phyloP scores from a whole-genome alignment of 2,888 invertebrate species.

The Bimastos eiseni region DNA sequence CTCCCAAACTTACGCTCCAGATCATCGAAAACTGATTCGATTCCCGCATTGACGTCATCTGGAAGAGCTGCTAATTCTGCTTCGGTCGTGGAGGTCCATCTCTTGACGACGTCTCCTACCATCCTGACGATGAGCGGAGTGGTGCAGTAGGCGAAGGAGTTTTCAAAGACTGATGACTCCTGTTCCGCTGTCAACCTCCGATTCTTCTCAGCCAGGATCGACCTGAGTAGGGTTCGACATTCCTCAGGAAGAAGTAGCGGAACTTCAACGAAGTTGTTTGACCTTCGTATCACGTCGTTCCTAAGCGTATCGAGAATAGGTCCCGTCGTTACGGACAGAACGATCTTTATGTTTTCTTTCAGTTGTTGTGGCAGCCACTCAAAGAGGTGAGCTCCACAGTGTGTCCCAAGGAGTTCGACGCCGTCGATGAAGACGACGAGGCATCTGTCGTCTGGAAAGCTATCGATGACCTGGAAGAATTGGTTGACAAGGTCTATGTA shows the following conservation, averaged over 20 bases:
- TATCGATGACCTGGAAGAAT: conserved; percentile 49
- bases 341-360: conserved; percentile 54
- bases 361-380: conserved; percentile 50
- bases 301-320: conserved; percentile 48
- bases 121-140: conserved; percentile 53
- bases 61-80: conserved; percentile 43
- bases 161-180: conserved; percentile 44
- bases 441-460: conserved; percentile 48
- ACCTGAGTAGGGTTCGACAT: conserved; percentile 36
- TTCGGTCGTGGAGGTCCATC: conserved; percentile 44
- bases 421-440: conserved; percentile 50
- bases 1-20: conserved; percentile 53
- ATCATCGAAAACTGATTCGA: conserved; percentile 49
- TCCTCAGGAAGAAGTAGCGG: conserved; percentile 31
- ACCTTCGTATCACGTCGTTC: conserved; percentile 42
- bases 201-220: conserved; percentile 43
- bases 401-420: conserved; percentile 43
- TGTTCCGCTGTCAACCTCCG: conserved; percentile 50
- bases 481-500: conserved; percentile 50
- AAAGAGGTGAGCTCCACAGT: conserved; percentile 40
- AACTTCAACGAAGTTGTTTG: conserved; percentile 42
- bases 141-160: conserved; percentile 48
- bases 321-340: conserved; percentile 50
- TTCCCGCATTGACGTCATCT: conserved; percentile 45
- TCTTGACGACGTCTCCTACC: conserved; percentile 47